Conservation (phyloP, 2,888 invertebrate species). For the Mesochorus sp. region DNA sequence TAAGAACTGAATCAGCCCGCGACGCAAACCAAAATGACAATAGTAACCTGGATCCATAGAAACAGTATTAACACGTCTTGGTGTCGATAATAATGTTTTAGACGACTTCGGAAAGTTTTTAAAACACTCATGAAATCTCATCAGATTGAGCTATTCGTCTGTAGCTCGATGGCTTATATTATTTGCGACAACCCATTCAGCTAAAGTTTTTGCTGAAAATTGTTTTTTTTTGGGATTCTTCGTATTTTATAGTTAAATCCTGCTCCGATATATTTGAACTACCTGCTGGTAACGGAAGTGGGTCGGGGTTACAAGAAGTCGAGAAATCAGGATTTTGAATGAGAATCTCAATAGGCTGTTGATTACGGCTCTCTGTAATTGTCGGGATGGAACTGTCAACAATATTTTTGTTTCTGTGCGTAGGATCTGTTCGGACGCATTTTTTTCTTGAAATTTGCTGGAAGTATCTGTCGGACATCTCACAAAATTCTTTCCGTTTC, state of each 20-base stretch:
- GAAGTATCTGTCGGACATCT: slow-evolving; percentile 16
- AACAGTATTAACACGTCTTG: background rate
- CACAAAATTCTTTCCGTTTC: slow-evolving; percentile 17
- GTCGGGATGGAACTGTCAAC: slow-evolving; percentile 14
- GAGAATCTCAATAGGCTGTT: slow-evolving; percentile 16
- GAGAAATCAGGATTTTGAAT: slow-evolving; percentile 6
- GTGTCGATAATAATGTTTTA: slow-evolving; percentile 18
- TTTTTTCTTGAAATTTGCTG: slow-evolving; percentile 1
- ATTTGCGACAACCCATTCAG: slow-evolving; percentile 9
- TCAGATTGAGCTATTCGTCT: background rate
- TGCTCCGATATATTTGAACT: slow-evolving; percentile 12
- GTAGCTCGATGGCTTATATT: background rate
- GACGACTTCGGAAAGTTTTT: background rate
- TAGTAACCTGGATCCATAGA: slow-evolving; percentile 16
- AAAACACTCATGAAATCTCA: background rate
- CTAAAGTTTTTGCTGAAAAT: slow-evolving; percentile 14
- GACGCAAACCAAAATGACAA: slow-evolving; percentile 12
- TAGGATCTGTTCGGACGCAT: slow-evolving; percentile 14
- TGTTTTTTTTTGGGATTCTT: slow-evolving; percentile 10
- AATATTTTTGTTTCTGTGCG: slow-evolving; percentile 18
- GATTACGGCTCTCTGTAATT: slow-evolving; percentile 2
- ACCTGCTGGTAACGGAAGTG: slow-evolving; percentile 13
- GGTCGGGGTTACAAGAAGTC: slow-evolving; percentile 8
- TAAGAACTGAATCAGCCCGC: slow-evolving; percentile 9
- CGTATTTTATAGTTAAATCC: slow-evolving; percentile 9